Evolutionary conservation across 2,888 invertebrate species (phyloP).

Genomic region (Eupsilia transversa): DNA sequence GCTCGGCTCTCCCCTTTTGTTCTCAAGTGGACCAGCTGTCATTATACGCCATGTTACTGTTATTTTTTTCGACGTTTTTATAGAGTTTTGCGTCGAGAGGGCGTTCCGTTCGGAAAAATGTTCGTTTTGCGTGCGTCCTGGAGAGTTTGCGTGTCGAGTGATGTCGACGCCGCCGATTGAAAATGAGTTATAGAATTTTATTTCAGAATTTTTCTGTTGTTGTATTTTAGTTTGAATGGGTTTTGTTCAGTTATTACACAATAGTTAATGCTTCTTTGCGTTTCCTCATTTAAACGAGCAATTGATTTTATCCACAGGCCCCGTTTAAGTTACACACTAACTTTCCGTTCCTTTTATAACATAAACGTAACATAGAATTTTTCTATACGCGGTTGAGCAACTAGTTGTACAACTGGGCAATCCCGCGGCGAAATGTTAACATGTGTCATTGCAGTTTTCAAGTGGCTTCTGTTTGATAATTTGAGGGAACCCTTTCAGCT

Average conservation of each 20-base stretch:
- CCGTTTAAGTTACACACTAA: neutral
- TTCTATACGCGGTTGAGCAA: constrained; percentile 42
- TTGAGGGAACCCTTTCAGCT: constrained; percentile 83
- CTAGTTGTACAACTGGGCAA: constrained; percentile 68
- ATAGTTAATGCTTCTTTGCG: constrained; percentile 22
- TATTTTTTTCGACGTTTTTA: constrained; percentile 90
- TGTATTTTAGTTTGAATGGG: constrained; percentile 76
- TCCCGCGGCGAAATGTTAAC: constrained; percentile 79
- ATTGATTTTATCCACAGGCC: neutral
- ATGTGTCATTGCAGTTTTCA: constrained; percentile 89
- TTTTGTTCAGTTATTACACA: constrained; percentile 71
- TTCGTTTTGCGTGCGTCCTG: constrained; percentile 90
- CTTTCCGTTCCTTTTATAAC: neutral
- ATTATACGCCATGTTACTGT: constrained; percentile 91
- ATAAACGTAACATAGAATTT: neutral
- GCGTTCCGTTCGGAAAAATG: constrained; percentile 90
- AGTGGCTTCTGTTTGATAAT: constrained; percentile 87
- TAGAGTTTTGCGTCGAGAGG: constrained; percentile 89
- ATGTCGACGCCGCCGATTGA: constrained; percentile 85
- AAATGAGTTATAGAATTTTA: constrained; percentile 87
- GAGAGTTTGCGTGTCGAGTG: constrained; percentile 89
- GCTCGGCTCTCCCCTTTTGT: constrained; percentile 90
- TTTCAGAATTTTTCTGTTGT: constrained; percentile 78
- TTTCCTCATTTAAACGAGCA: constrained; percentile 20
- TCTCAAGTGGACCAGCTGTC: constrained; percentile 91